Base-by-base conservation (phyloP, 2,797 vertebrate genomes). In the Dendrocincla fuliginosa region DNA sequence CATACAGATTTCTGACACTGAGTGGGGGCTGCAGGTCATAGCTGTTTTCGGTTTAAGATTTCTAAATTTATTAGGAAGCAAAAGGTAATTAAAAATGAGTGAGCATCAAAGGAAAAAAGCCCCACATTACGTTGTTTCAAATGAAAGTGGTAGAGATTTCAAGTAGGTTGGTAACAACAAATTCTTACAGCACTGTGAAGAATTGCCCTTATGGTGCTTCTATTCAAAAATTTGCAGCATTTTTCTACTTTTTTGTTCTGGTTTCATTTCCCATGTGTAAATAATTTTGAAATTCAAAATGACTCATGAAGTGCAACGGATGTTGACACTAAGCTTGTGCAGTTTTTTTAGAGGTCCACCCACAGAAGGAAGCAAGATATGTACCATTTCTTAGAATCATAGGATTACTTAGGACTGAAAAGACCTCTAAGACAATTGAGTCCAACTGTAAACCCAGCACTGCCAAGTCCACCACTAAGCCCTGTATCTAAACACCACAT, bases 71-170 rank as follows among this genome's bases (percentile, higher is more conserved):
- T 78, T 57, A 75, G 61, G 57, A 59, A 92, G 61, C 4, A 87
- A 96, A 93, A 87, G 22, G 19, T 83, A 85, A 92, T 47, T 87
- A 68, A 87, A 89, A 92, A 47, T 35, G 32, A 68, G 37, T 61
- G 9, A 42, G 9, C 4, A 83, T 20, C 13, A 33, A 25, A 68
- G n/a, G 10, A 6, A 50, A 64, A 71, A 76, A 17, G 2, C 2
- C 16, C 0, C 4, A 32, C 37, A 39, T 8, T 53, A 49, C 3
- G 3, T 61, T 86, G 65, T 47, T 76, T 79, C 16, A 67, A 87
- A 57, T 2, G 20, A 11, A 86, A 73, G 23, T 12, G 5, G 4
- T 11, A 61, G 52, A 60, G 24, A 20, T 39, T 85, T 80, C 23
- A 77, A 53, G 14, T 23, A 65, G n/a, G 10, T 68, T 32, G 32